These are phyloP conservation scores for Hirudinaria manillensis DNA, from an alignment of 2,888 invertebrate genomes.

Conservation along the genomic window DNA sequence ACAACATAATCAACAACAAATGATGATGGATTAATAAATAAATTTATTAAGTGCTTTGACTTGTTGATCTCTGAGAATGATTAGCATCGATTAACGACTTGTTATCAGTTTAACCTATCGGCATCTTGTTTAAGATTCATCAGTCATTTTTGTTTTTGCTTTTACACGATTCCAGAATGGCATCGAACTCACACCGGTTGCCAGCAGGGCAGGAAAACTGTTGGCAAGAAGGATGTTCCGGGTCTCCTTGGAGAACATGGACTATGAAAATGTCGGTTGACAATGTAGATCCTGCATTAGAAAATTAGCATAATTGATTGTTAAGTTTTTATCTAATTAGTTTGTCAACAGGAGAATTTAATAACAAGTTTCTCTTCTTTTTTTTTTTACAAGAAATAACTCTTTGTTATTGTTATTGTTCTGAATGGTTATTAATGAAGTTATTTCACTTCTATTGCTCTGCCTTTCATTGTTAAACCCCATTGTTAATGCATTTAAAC, in stretches of 20 bases:
- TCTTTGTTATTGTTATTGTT: neutral
- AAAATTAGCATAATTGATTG: neutral
- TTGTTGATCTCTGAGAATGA: no score
- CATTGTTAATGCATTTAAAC: no score
- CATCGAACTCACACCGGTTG: slow-evolving; percentile 84
- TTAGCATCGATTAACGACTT: no score
- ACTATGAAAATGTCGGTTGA: slow-evolving; percentile 44
- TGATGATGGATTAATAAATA: no score
- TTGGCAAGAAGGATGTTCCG: slow-evolving; percentile 63
- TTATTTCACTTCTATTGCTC: no score
- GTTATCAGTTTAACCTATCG: no score
- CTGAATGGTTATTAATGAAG: neutral
- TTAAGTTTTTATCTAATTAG: neutral
- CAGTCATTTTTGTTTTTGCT: no score
- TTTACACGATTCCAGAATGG: slow-evolving; percentile 59
- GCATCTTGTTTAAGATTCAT: no score
- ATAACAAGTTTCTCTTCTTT: neutral
- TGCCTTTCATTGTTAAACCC: no score
- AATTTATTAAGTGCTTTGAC: no score
- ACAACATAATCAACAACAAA: no score
- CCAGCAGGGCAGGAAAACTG: slow-evolving; percentile 69
- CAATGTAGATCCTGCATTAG: neutral
- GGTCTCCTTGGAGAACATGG: slow-evolving; percentile 44
- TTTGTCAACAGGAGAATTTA: neutral
- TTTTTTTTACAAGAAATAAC: neutral